These are phyloP conservation scores for Andrena hattorfiana DNA, from an alignment of 2,888 invertebrate genomes.

Conservation along the genomic window DNA sequence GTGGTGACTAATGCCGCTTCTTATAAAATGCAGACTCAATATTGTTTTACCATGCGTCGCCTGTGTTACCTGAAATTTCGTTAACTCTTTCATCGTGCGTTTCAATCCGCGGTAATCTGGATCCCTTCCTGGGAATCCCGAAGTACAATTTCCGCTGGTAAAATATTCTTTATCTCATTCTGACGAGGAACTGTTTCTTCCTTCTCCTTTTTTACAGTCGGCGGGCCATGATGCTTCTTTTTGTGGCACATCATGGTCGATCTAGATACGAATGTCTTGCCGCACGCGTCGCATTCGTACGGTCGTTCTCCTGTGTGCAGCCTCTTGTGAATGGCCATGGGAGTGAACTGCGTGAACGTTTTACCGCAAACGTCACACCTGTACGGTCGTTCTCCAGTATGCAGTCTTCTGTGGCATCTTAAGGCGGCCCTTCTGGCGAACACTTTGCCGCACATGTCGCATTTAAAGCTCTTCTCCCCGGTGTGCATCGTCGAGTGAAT, in stretches of 20 bases:
- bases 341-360: conserved; percentile 88
- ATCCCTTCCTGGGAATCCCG: conserved; percentile 71
- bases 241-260: conserved; percentile 88
- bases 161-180: conserved; percentile 54
- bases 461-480: conserved; percentile 88
- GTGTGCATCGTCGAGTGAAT: conserved; percentile 88
- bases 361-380: conserved; percentile 88
- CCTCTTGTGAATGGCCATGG: conserved; percentile 88
- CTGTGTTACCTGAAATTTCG: conserved; percentile 35
- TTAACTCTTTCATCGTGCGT: not conserved
- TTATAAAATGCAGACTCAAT: conserved; percentile 65
- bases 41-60: conserved; percentile 31
- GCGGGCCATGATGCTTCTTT: conserved; percentile 85
- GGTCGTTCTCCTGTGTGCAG: conserved; percentile 88
- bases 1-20: conserved; percentile 64
- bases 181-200: conserved; percentile 59
- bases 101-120: conserved; percentile 73
- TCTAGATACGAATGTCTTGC: conserved; percentile 87
- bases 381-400: conserved; percentile 87
- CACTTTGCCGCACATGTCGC: conserved; percentile 88
- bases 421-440: conserved; percentile 88
- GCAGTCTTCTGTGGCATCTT: conserved; percentile 87
- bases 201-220: conserved; percentile 72
- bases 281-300: conserved; percentile 87
- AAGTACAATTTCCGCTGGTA: conserved; percentile 65